Evolutionary conservation across 2,888 invertebrate species (phyloP), one percentile per base, ranked within the genome.

Genomic region (Uloborus plumipes): DNA sequence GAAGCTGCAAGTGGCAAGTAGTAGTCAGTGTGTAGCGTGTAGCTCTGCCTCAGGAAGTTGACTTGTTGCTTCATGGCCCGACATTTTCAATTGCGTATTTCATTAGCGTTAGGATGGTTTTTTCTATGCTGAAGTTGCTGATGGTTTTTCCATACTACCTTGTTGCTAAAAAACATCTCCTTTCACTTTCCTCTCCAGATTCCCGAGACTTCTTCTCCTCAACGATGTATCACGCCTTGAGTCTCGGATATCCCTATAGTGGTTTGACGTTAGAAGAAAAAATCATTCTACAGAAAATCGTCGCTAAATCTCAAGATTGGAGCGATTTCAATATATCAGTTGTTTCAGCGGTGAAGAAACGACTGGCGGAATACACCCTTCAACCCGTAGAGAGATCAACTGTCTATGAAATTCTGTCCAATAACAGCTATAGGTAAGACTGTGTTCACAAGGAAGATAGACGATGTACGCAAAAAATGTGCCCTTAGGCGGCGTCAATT

Each of bases 201-300:
- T 26, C 66, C 6, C 66, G 66, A 58, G 79, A 79, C 31, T 61
- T 67, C 1, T 72, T 79, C 39, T 79, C 79, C 18, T 73, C 53
- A 18, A 66, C 72, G 13, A 79, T 79, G 72, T 79, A 79, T 53
- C 72, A 79, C 18, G 79, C 79, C 2, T 51, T 79, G 16, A 79
- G 79, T 53, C 72, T 79, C 53, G 79, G 79, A 15, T 79, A 79
- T 50, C 79, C 79, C 0, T 79, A 73, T 26, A 79, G 72, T 22
- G 72, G 72, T 51, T 70, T 79, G 3, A 79, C 72, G 6, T 59
- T 72, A 26, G 72, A 67, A 22, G 72, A 79, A 59, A 66, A 51
- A 67, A 79, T 79, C 16, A 49, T 67, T n/a, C 22, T 79, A n/a
- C 72, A 79, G 22, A 62, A 79, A 67, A 53, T 50, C 7, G 58